Evolutionary conservation across 35 echinoderm and acorn worm species (phyloP).

Genomic region (Diadema setosum): DNA sequence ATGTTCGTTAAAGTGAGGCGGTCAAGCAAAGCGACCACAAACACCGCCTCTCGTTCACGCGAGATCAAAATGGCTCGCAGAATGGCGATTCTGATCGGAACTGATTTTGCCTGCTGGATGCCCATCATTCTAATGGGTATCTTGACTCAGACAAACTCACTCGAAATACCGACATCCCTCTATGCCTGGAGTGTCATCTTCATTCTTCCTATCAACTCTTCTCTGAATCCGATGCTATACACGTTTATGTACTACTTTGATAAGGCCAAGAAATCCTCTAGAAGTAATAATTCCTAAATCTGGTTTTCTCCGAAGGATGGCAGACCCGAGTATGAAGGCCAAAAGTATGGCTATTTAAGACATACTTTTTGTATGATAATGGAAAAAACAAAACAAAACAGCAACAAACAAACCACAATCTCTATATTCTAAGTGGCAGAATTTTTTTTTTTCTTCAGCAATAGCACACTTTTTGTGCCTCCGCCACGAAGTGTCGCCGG

Average conservation of each 20-base stretch:
- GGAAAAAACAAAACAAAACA: too few relatives aligned
- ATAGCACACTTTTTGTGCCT: too few relatives aligned
- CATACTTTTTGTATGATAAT: too few relatives aligned
- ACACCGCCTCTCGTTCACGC: not conserved
- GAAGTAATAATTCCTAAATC: too few relatives aligned
- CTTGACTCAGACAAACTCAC: constrained; percentile 12
- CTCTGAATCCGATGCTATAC: constrained; percentile 73
- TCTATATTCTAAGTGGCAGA: too few relatives aligned
- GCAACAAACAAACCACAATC: too few relatives aligned
- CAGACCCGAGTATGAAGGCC: too few relatives aligned
- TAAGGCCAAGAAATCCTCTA: too few relatives aligned
- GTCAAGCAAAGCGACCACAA: not conserved
- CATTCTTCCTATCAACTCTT: constrained; percentile 80
- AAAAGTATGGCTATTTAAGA: too few relatives aligned
- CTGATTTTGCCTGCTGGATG: constrained; percentile 79
- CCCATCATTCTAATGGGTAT: constrained; percentile 76
- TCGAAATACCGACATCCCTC: constrained; percentile 5
- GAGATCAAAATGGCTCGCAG: constrained; percentile 71
- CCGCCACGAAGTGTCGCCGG: too few relatives aligned
- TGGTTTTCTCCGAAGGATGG: too few relatives aligned
- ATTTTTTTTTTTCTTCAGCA: too few relatives aligned
- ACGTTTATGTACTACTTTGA: constrained; percentile 33
- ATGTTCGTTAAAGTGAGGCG: constrained; percentile 66
- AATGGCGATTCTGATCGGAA: constrained; percentile 76
- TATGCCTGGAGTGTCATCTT: constrained; percentile 85